These are phyloP conservation scores for Drosophila athabasca DNA, from an alignment of 1,140 invertebrate genomes.

Conservation along the genomic window DNA sequence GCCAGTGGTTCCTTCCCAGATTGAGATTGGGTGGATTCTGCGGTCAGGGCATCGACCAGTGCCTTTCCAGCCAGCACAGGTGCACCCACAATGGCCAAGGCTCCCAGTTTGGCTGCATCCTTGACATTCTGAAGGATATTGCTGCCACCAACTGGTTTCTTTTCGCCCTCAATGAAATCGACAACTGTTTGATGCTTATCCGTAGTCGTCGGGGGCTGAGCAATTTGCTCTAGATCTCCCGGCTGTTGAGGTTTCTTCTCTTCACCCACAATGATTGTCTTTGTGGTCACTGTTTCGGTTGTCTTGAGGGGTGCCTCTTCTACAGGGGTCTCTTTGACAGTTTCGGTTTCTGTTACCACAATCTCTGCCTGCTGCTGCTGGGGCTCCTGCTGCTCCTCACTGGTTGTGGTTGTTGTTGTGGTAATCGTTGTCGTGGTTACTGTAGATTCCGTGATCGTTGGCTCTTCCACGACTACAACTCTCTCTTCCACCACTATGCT, in stretches of 20 bases:
- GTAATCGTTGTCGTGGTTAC: conserved; percentile 57
- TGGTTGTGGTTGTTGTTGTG: conserved; percentile 40
- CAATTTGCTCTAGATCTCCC: conserved; percentile 38
- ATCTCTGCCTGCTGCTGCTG: conserved; percentile 21
- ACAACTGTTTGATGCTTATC: conserved; percentile 58
- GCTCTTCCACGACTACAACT: conserved; percentile 51
- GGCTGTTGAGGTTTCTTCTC: conserved; percentile 38
- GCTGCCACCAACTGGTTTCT: conserved; percentile 16
- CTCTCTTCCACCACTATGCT: conserved; percentile 37
- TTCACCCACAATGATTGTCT: conserved; percentile 5
- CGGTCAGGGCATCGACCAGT: conserved; percentile 90
- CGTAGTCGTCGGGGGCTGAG: background rate
- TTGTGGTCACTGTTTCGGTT: conserved; percentile 30
- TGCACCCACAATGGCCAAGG: conserved; percentile 90
- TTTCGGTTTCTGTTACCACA: conserved; percentile 16
- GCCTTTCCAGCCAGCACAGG: conserved; percentile 93
- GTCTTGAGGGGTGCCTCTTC: conserved; percentile 6
- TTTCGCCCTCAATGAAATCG: conserved; percentile 67
- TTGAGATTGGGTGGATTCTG: conserved; percentile 83
- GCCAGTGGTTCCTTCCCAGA: conserved; percentile 85
- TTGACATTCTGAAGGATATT: conserved; percentile 85
- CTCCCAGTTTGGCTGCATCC: conserved; percentile 93
- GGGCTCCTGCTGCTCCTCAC: conserved; percentile 19
- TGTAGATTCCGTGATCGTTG: conserved; percentile 47
- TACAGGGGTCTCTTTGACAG: background rate